These are phyloP conservation scores for Cynopterus brachyotis DNA, from an alignment of 2,113 vertebrate species.

Conservation along the genomic window DNA sequence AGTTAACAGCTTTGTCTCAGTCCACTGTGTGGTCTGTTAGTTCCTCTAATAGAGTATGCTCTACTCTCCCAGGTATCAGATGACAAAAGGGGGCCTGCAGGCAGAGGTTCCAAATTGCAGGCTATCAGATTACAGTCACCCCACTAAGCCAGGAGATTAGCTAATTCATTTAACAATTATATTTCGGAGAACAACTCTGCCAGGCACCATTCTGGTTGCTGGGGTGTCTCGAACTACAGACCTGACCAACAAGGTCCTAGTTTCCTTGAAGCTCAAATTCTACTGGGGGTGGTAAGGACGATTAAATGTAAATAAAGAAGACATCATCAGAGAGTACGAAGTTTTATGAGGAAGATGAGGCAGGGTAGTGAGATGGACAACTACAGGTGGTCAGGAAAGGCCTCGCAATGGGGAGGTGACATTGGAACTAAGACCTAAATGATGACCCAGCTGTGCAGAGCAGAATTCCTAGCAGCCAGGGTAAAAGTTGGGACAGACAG, in stretches of 20 bases:
- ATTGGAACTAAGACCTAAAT: background rate
- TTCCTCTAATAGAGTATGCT: background rate
- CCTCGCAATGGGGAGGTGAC: background rate
- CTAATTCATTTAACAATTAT: background rate
- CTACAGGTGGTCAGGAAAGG: background rate
- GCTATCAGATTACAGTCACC: rapidly evolving
- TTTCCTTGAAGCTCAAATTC: background rate
- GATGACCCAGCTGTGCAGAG: background rate
- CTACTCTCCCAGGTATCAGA: background rate
- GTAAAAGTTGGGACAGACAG: background rate
- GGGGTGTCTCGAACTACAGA: background rate
- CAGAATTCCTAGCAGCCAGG: background rate
- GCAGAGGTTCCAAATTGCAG: background rate
- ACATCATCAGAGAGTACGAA: background rate
- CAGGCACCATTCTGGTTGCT: background rate
- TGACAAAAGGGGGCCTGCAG: background rate
- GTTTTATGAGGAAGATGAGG: background rate
- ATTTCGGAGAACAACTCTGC: background rate
- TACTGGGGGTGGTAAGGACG: background rate
- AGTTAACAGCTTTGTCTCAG: background rate
- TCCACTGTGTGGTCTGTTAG: background rate
- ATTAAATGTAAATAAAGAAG: background rate
- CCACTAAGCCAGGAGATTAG: background rate
- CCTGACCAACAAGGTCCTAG: background rate
- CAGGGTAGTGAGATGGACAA: background rate